Base-by-base conservation (phyloP, 2,797 vertebrate species). In the Eupleurogrammus muticus region DNA sequence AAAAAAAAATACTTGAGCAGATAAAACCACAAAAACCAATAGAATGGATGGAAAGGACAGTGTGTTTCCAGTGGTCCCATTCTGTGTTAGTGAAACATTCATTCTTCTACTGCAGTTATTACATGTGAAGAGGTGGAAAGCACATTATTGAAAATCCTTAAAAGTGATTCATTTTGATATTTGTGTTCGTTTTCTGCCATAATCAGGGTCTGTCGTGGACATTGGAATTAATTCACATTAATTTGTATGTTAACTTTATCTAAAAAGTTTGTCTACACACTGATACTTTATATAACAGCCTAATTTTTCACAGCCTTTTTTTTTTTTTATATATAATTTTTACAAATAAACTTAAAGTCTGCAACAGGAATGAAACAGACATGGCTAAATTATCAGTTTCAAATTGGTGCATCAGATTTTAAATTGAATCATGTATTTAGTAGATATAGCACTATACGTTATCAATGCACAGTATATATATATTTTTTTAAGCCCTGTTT, bases 1-100 rank as follows among this genome's bases (percentile, higher is more conserved):
- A 48, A 48, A 50, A 23, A 51, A 38, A 85, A 88, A 87, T 79
- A 88, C 81, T 88, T 8, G 11, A 63, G 56, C 42, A 65, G 65
- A 70, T 84, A 65, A 67, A 80, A 77, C 48, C 35, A 52, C 46
- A 78, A 79, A 83, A 72, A n/a, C 3, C 6, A 28, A 28, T 32
- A 50, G 17, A 60, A 55, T 47, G 20, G 69, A 54, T 44, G 35
- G 44, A 75, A 42, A 66, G 21, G 54, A 76, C 57, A 66, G 40
- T 23, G 19, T 52, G 51, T 70, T 62, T 47, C 70, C 24, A 68
- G 44, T 16, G 56, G 47, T 59, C 32, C 14, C 35, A 6, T 56
- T 2, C 11, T 62, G 28, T 59, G 47, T 60, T 56, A 67, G 44
- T 50, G 48, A 36, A 38, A 47, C 69, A 44, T 21, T 56, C 47